phyloP scores from a whole-genome alignment of 2,797 vertebrate species.

The Etheostoma nigrum region DNA sequence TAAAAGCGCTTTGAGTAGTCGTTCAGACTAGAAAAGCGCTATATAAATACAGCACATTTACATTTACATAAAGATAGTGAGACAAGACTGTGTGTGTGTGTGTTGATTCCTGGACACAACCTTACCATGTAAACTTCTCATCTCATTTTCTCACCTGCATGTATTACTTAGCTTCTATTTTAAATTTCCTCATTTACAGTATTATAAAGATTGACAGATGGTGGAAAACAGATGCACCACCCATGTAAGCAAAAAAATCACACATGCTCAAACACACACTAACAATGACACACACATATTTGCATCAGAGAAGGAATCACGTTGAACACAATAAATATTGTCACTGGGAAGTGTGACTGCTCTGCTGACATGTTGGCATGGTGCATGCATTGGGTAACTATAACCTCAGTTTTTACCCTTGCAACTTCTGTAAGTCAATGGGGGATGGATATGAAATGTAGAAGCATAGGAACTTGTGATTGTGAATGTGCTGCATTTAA shows the following conservation, averaged over 20 bases:
- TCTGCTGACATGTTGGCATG: conserved; percentile 9
- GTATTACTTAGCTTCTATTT: conserved; percentile 43
- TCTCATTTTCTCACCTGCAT: conserved; percentile 12
- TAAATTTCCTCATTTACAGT: conserved; percentile 29
- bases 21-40: too few relatives aligned
- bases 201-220: conserved; percentile 7
- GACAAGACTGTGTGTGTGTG: too few relatives aligned
- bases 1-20: too few relatives aligned
- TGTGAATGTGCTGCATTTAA: conserved; percentile 29
- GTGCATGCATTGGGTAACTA: conserved; percentile 9
- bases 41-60: too few relatives aligned
- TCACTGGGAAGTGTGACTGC: conserved; percentile 16
- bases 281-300: conserved; percentile 7
- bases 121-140: background rate
- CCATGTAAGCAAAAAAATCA: conserved; percentile 28
- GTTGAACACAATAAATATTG: background rate
- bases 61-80: too few relatives aligned
- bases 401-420: conserved; percentile 12
- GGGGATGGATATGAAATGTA: conserved; percentile 30
- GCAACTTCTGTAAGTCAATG: conserved; percentile 26
- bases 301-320: background rate
- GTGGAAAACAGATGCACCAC: conserved; percentile 39
- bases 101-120: conserved; percentile 7
- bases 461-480: background rate
- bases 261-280: conserved; percentile 7